phyloP scores from a whole-genome alignment of 2,888 invertebrate species.

The Notodonta dromedarius region DNA sequence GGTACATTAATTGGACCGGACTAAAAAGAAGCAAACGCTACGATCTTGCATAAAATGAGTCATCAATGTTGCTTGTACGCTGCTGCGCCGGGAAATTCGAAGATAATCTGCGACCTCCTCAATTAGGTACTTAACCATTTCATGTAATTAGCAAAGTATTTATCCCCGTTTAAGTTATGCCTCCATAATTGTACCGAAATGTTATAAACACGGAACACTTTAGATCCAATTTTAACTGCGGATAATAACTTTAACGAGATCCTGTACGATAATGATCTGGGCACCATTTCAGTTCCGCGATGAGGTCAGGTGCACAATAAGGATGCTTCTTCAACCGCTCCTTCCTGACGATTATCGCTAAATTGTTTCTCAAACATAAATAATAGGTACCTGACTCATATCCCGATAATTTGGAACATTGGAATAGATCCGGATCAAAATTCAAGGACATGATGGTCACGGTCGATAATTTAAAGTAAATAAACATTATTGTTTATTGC shows the following conservation, averaged over 20 bases:
- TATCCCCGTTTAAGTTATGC: not conserved
- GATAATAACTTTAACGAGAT: slow-evolving; percentile 39
- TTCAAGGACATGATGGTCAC: slow-evolving; percentile 39
- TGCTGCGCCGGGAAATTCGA: not conserved
- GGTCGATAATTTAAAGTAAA: slow-evolving; percentile 28
- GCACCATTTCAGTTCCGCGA: slow-evolving; percentile 60
- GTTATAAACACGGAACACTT: slow-evolving; percentile 31
- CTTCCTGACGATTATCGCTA: slow-evolving; percentile 37
- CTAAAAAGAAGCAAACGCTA: too few relatives aligned
- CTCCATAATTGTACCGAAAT: slow-evolving; percentile 14
- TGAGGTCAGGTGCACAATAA: slow-evolving; percentile 58
- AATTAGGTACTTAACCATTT: not conserved
- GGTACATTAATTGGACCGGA: too few relatives aligned
- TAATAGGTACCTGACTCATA: slow-evolving; percentile 34
- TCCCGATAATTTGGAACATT: slow-evolving; percentile 28
- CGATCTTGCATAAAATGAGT: too few relatives aligned
- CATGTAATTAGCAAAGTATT: not conserved
- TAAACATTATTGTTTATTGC: slow-evolving; percentile 33
- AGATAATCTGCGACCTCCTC: not conserved
- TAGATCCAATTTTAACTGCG: slow-evolving; percentile 23
- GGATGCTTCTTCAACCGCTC: slow-evolving; percentile 55
- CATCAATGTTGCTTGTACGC: not conserved
- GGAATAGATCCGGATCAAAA: slow-evolving; percentile 27
- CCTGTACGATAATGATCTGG: slow-evolving; percentile 58
- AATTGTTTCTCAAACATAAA: slow-evolving; percentile 29